phyloP scores from a whole-genome alignment of 2,113 vertebrate genomes.

The Sus scrofa region T2T-Sscrofa CM000818.6:58394001-58394500 shows the following conservation, averaged over 20 bases:
- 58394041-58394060: background rate
- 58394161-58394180: no score
- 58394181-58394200: no score
- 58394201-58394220: no score
- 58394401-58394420: constrained; percentile 3
- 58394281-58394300: background rate
- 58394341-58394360: constrained; percentile 29
- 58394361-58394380: background rate
- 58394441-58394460: constrained; percentile 30
- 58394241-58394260: background rate
- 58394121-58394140: no score
- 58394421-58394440: constrained; percentile 18
- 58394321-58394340: constrained; percentile 12
- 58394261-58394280: background rate
- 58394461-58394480: background rate
- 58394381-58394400: background rate
- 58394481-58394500: background rate
- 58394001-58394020: background rate
- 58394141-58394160: no score
- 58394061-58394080: background rate
- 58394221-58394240: background rate
- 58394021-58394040: background rate
- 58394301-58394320: background rate
- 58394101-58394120: no score
- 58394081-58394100: no score